phyloP scores from a whole-genome alignment of 2,113 vertebrate genomes.

The Larimichthys crocea region DNA sequence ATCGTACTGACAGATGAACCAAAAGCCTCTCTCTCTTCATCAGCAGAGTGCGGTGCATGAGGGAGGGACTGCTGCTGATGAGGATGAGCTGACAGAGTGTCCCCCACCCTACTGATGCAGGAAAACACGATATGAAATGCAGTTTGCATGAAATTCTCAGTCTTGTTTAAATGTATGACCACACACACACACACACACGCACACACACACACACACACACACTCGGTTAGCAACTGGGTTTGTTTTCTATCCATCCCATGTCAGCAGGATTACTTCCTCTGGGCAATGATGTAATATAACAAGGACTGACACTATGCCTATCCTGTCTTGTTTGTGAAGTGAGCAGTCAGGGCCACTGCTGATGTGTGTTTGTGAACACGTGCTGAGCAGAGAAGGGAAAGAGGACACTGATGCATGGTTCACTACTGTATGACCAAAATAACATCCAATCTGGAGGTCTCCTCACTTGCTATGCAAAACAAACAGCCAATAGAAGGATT shows the following conservation, averaged over 20 bases:
- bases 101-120: constrained; percentile 47
- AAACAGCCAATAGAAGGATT: constrained; percentile 34
- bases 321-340: constrained; percentile 52
- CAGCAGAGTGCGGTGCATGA: not conserved
- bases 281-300: constrained; percentile 60
- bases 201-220: not conserved
- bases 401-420: constrained; percentile 8
- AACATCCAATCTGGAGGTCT: not conserved
- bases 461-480: constrained; percentile 17
- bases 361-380: constrained; percentile 26
- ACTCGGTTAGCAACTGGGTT: constrained; percentile 32
- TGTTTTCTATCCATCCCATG: constrained; percentile 56
- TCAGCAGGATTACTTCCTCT: constrained; percentile 67
- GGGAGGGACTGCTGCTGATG: constrained; percentile 47
- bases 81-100: constrained; percentile 60
- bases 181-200: constrained; percentile 15
- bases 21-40: constrained; percentile 39
- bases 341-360: constrained; percentile 53
- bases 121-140: constrained; percentile 50
- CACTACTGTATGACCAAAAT: constrained; percentile 19
- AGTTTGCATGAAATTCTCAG: constrained; percentile 17
- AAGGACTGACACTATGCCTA: constrained; percentile 45
- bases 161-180: constrained; percentile 21
- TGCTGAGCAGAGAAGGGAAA: not conserved
- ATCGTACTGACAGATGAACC: constrained; percentile 41